Percentiles rank a stretch among this genome's conserved stretches.
Evolutionary conservation across 2,888 invertebrate genomes (phyloP).

Genomic region (Aspidiotus rigidus): DNA sequence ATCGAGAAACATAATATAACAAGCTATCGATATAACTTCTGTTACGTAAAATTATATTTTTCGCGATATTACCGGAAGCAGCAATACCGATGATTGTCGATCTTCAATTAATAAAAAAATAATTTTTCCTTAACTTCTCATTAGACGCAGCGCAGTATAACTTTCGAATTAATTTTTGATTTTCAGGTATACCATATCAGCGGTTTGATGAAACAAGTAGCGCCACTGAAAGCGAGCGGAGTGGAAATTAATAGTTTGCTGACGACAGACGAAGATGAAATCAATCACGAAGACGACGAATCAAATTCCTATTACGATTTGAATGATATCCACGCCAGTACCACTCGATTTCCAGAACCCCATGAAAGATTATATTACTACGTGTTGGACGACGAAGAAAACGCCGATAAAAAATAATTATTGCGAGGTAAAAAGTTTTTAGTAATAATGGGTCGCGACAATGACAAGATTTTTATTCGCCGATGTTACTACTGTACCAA

Average conservation of each 20-base stretch:
- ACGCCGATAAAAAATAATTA: neutral
- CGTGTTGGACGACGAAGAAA: slow-evolving; percentile 17
- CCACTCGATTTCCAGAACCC: slow-evolving; percentile 18
- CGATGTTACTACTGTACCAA: too few relatives aligned
- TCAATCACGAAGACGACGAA: slow-evolving; percentile 15
- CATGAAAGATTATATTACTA: slow-evolving; percentile 31
- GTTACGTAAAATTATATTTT: too few relatives aligned
- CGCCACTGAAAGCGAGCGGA: slow-evolving; percentile 24
- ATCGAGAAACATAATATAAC: too few relatives aligned
- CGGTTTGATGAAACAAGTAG: slow-evolving; percentile 29
- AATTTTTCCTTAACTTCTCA: too few relatives aligned
- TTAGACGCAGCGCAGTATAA: neutral
- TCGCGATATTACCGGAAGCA: too few relatives aligned
- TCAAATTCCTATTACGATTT: neutral
- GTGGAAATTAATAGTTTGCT: slow-evolving; percentile 28
- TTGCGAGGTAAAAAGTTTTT: slow-evolving; percentile 5
- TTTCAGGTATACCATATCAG: slow-evolving; percentile 21
- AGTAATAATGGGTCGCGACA: neutral
- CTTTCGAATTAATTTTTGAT: neutral
- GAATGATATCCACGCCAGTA: slow-evolving; percentile 8
- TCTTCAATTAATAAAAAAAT: too few relatives aligned
- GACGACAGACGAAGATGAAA: slow-evolving; percentile 13
- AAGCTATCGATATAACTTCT: too few relatives aligned
- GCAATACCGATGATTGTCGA: too few relatives aligned
- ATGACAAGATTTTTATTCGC: neutral